Percentiles rank a stretch among this genome's conserved stretches.
These are phyloP conservation scores for Drosophila bocqueti DNA, from an alignment of 1,140 invertebrate genomes.

Conservation along the genomic window DNA sequence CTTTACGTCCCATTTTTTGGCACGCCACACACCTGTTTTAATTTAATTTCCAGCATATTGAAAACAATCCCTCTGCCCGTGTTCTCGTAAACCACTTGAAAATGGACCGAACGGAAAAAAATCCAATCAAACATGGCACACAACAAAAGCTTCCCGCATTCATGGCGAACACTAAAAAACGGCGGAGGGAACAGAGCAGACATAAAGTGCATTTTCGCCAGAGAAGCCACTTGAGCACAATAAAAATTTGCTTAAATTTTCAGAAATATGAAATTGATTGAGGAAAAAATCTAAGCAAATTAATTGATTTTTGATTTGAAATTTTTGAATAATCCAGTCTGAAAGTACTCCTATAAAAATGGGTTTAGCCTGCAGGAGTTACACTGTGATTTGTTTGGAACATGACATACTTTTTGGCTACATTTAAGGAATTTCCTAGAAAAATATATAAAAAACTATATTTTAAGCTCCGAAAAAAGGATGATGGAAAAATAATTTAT, in stretches of 20 bases:
- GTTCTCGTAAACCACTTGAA: slow-evolving; percentile 25
- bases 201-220: slow-evolving; percentile 29
- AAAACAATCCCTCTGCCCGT: slow-evolving; percentile 28
- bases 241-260: slow-evolving; percentile 41
- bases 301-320: not conserved
- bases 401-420: no score
- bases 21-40: slow-evolving; percentile 53
- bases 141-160: slow-evolving; percentile 45
- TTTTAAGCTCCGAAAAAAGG: no score
- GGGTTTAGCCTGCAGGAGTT: not conserved
- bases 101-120: slow-evolving; percentile 31
- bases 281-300: not conserved
- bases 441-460: not conserved
- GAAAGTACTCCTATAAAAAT: not conserved
- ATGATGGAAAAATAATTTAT: no score
- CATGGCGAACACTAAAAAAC: slow-evolving; percentile 8
- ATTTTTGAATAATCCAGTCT: not conserved
- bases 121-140: slow-evolving; percentile 62
- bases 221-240: slow-evolving; percentile 57
- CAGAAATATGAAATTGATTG: slow-evolving; percentile 17
- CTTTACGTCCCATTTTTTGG: slow-evolving; percentile 17
- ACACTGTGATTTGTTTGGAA: no score
- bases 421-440: no score
- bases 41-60: slow-evolving; percentile 74
- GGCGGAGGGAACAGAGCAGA: slow-evolving; percentile 5